Evolutionary conservation across 1,140 invertebrate species (phyloP).

Genomic region (Hirudo medicinalis): DNA sequence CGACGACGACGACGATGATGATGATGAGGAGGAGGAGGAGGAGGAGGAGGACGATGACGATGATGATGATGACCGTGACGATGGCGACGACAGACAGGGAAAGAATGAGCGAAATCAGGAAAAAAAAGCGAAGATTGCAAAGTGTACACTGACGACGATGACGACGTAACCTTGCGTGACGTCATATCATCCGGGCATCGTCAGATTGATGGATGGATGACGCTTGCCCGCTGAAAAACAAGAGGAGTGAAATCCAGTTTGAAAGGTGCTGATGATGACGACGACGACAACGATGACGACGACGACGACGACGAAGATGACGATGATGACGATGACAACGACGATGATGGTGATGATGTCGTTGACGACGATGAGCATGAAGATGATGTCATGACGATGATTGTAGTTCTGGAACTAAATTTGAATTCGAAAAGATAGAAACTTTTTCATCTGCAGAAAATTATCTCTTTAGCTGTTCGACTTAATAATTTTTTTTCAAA

Average conservation of each 20-base stretch:
- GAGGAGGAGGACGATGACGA: background rate
- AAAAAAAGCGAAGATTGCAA: too few relatives aligned
- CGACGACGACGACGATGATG: background rate
- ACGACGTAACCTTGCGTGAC: background rate
- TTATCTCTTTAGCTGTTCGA: too few relatives aligned
- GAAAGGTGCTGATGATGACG: background rate
- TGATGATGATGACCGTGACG: background rate
- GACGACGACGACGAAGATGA: background rate
- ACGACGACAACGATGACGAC: background rate
- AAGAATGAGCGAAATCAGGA: too few relatives aligned
- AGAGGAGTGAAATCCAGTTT: background rate
- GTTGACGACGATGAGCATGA: background rate
- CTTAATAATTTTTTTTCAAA: background rate
- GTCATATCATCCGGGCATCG: background rate
- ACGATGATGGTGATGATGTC: background rate
- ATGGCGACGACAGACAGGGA: background rate
- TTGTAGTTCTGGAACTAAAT: background rate
- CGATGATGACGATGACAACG: background rate
- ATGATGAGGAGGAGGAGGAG: too few relatives aligned
- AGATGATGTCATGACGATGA: background rate
- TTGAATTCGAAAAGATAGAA: too few relatives aligned
- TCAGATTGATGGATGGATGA: background rate
- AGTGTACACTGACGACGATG: background rate
- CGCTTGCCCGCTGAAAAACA: background rate
- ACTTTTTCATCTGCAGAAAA: too few relatives aligned